phyloP scores from a whole-genome alignment of 2,797 vertebrate genomes.

The Scarus forsteni region DNA sequence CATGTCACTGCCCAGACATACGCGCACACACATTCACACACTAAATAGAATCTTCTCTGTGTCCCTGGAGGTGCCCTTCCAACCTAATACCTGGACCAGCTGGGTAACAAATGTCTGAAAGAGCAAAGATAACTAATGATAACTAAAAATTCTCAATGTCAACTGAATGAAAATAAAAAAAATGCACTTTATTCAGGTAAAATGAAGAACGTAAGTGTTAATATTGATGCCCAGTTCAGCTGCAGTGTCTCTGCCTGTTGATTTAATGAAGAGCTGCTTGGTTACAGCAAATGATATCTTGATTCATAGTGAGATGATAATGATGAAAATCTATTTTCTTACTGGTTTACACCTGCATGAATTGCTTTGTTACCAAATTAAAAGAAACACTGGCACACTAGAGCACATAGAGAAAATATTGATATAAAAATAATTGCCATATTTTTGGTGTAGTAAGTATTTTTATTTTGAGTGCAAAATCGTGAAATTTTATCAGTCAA shows the following conservation, averaged over 20 bases:
- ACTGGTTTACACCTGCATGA: too few species aligned
- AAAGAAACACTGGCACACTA: too few species aligned
- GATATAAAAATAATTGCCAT: too few species aligned
- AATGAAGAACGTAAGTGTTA: neutral
- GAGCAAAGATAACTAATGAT: conserved; percentile 34
- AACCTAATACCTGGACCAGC: conserved; percentile 72
- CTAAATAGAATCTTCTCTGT: conserved; percentile 51
- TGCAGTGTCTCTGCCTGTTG: neutral
- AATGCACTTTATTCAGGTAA: conserved; percentile 18
- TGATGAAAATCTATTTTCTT: too few species aligned
- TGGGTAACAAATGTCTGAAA: conserved; percentile 41
- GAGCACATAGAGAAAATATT: too few species aligned
- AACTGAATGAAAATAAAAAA: conserved; percentile 15
- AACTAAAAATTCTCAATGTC: conserved; percentile 36
- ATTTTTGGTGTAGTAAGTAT: too few species aligned
- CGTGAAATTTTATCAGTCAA: too few species aligned
- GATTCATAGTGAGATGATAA: too few species aligned
- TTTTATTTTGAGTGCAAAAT: too few species aligned
- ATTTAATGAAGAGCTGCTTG: neutral
- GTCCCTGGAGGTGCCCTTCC: conserved; percentile 73
- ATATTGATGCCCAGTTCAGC: neutral
- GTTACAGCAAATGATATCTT: too few species aligned
- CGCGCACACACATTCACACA: conserved; percentile 32
- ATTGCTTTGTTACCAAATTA: too few species aligned
- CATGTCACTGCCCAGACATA: conserved; percentile 73